Evolutionary conservation across 2,888 invertebrate genomes (phyloP).

Genomic region (Aradus depressus): DNA sequence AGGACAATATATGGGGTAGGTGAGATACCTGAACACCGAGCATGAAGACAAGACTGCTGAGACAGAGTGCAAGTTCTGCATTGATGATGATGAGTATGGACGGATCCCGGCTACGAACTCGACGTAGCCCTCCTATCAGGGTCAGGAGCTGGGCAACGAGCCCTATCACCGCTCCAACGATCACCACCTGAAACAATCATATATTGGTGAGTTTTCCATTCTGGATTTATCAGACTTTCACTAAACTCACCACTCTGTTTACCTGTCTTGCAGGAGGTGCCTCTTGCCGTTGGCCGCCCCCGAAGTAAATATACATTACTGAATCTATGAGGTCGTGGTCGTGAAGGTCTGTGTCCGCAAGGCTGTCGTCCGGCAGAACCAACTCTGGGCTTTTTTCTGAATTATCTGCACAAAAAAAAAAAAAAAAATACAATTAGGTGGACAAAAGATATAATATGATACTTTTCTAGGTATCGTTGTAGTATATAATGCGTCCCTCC

Average conservation of each 20-base stretch:
- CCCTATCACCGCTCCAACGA: conserved; percentile 42
- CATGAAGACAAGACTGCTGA: conserved; percentile 52
- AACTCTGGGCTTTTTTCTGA: conserved; percentile 12
- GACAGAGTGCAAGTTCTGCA: conserved; percentile 47
- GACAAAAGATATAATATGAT: too few species aligned
- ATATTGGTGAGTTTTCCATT: too few species aligned
- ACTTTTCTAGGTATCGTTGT: too few species aligned
- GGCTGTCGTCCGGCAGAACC: conserved; percentile 47
- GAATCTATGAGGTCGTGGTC: conserved; percentile 62
- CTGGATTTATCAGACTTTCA: too few species aligned
- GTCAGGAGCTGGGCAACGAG: conserved; percentile 43
- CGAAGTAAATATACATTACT: conserved; percentile 59
- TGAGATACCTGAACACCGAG: conserved; percentile 51
- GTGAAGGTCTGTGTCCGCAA: conserved; percentile 53
- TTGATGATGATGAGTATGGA: conserved; percentile 39
- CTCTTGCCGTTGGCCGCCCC: conserved; percentile 43
- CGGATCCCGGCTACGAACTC: conserved; percentile 41
- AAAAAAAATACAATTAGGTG: too few species aligned
- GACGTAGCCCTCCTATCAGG: conserved; percentile 39
- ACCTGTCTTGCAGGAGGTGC: conserved; percentile 33
- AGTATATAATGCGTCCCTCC: too few species aligned
- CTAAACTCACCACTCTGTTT: too few species aligned
- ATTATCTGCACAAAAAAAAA: too few species aligned
- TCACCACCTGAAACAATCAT: conserved; percentile 35
- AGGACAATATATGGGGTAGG: neutral